Evolutionary conservation across 1,140 invertebrate species (phyloP).

Genomic region (Metaphire vulgaris): DNA sequence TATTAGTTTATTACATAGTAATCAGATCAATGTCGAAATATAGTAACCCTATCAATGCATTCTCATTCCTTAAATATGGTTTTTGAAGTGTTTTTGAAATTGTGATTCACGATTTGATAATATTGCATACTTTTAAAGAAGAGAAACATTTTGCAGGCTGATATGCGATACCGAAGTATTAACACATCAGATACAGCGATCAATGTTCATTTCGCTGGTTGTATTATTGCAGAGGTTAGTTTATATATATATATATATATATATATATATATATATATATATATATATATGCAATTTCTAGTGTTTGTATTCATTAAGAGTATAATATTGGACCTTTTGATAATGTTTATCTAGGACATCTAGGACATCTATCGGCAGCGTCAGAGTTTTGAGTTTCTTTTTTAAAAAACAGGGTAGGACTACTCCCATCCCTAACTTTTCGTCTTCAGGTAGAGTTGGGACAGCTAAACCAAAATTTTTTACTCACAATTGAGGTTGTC

Average conservation of each 20-base stretch:
- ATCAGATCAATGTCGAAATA: neutral
- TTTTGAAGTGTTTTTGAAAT: neutral
- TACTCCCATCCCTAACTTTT: too few relatives aligned
- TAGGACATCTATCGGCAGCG: neutral
- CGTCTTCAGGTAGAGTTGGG: too few relatives aligned
- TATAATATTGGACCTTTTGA: neutral
- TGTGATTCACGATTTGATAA: neutral
- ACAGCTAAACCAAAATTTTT: too few relatives aligned
- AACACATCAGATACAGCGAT: neutral
- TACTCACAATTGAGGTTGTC: too few relatives aligned
- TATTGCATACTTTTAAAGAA: neutral
- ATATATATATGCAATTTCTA: neutral
- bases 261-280: neutral
- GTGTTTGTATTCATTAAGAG: neutral
- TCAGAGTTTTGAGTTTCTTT: neutral
- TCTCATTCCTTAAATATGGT: too few relatives aligned
- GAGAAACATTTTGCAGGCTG: neutral
- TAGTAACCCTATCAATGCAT: neutral
- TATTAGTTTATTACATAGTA: neutral
- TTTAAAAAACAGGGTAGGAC: neutral
- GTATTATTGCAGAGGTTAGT: neutral
- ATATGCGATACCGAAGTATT: neutral
- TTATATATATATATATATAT: neutral
- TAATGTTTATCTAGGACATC: neutral
- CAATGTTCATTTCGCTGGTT: neutral